phyloP scores from a whole-genome alignment of 2,888 invertebrate species.

The Drosophila infuscata region DNA sequence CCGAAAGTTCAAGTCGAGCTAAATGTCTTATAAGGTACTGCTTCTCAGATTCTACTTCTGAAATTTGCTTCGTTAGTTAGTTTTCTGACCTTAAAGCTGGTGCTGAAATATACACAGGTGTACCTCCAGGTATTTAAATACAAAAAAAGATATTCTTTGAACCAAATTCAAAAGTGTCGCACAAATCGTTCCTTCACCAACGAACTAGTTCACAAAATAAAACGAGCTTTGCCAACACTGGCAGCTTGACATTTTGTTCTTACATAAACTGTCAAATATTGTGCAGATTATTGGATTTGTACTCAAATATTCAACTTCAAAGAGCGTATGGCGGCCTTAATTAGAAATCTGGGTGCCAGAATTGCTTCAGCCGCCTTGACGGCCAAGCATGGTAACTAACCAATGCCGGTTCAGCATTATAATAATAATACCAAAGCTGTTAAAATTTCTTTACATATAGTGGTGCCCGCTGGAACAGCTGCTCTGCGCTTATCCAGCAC shows the following conservation, averaged over 20 bases:
- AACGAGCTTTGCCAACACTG: constrained; percentile 39
- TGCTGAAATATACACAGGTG: background rate
- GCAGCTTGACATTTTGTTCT: constrained; percentile 68
- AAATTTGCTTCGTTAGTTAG: background rate
- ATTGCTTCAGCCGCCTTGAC: constrained; percentile 71
- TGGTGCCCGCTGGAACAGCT: constrained; percentile 62
- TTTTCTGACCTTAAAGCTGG: background rate
- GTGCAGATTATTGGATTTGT: constrained; percentile 57
- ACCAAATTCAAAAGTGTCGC: background rate
- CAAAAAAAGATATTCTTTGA: background rate
- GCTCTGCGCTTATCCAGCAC: constrained; percentile 76
- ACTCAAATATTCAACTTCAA: constrained; percentile 33
- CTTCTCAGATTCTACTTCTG: background rate
- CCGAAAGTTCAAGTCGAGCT: too few species aligned
- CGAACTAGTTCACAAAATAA: constrained; percentile 25
- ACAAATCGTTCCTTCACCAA: background rate
- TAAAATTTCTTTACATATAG: constrained; percentile 45
- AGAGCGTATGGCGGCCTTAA: constrained; percentile 82
- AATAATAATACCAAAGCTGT: constrained; percentile 13
- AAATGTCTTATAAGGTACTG: background rate
- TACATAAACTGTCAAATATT: constrained; percentile 71
- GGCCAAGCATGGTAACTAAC: constrained; percentile 78
- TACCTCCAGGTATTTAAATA: background rate
- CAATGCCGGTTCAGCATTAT: background rate
- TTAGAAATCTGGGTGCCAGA: constrained; percentile 81